Evolutionary conservation across 2,888 invertebrate genomes (phyloP).

Genomic region (Camptogramma bilineatum): DNA sequence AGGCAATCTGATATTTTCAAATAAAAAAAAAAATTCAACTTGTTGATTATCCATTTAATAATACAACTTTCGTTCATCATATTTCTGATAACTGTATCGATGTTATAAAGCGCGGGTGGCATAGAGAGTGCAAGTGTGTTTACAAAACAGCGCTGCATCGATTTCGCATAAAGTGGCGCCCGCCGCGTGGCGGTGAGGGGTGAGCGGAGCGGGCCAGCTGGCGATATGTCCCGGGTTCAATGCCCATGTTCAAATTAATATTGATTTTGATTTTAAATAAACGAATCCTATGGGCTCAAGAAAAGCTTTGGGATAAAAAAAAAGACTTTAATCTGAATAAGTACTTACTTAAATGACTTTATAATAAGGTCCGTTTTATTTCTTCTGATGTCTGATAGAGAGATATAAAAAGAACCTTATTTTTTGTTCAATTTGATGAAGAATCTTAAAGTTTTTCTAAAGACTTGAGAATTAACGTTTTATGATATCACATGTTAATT

Average conservation of each 20-base stretch:
- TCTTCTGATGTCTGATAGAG: no score
- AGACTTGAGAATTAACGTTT: not conserved
- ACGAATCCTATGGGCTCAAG: no score
- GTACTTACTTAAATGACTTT: no score
- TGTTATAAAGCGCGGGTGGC: slow-evolving; percentile 8
- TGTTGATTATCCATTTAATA: slow-evolving; percentile 48
- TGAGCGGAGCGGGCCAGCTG: slow-evolving; percentile 43
- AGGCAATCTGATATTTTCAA: not conserved
- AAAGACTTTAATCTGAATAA: no score
- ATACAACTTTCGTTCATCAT: not conserved
- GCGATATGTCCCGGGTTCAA: slow-evolving; percentile 29
- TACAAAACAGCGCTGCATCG: slow-evolving; percentile 83
- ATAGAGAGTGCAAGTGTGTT: slow-evolving; percentile 73
- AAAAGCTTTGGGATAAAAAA: no score
- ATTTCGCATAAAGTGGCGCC: slow-evolving; percentile 80
- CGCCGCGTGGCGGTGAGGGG: slow-evolving; percentile 36
- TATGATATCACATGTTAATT: not conserved
- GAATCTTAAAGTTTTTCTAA: no score
- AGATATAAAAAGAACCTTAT: no score
- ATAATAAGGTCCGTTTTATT: no score
- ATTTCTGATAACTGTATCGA: slow-evolving; percentile 7
- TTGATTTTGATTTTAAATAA: not conserved
- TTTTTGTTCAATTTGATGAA: no score
- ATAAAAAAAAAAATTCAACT: slow-evolving; percentile 49
- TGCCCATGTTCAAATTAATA: slow-evolving; percentile 20